These are phyloP conservation scores for Pangasianodon hypophthalmus DNA, from an alignment of 2,113 vertebrate species.

Conservation along the genomic window DNA sequence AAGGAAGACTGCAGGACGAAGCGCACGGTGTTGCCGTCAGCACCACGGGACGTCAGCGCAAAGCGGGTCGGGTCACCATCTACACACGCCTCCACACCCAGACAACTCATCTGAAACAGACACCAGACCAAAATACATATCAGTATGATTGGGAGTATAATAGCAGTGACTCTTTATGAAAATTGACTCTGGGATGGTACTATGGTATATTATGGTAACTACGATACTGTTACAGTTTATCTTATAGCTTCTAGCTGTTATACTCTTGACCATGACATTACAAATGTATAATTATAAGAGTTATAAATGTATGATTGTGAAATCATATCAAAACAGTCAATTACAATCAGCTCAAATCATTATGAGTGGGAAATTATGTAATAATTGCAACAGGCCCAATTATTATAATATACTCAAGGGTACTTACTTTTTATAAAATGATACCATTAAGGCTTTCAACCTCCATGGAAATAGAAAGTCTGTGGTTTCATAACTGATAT, in stretches of 20 bases:
- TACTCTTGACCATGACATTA: background rate
- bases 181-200: background rate
- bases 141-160: background rate
- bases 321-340: background rate
- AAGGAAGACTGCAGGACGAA: constrained; percentile 79
- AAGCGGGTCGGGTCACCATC: constrained; percentile 83
- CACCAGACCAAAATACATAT: background rate
- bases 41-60: constrained; percentile 83
- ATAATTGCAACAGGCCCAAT: background rate
- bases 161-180: background rate
- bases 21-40: constrained; percentile 79
- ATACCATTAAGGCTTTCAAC: background rate
- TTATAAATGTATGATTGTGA: background rate
- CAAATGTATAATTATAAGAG: background rate
- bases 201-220: background rate
- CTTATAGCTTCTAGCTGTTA: background rate
- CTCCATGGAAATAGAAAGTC: background rate
- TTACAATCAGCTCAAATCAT: background rate
- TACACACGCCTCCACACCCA: constrained; percentile 81
- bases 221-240: background rate
- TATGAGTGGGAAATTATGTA: background rate
- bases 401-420: background rate
- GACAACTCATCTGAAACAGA: constrained; percentile 82
- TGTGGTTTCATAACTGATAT: background rate
- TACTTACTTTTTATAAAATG: background rate